phyloP scores from a whole-genome alignment of 1,140 invertebrate genomes.

The Aphis craccivora region DNA sequence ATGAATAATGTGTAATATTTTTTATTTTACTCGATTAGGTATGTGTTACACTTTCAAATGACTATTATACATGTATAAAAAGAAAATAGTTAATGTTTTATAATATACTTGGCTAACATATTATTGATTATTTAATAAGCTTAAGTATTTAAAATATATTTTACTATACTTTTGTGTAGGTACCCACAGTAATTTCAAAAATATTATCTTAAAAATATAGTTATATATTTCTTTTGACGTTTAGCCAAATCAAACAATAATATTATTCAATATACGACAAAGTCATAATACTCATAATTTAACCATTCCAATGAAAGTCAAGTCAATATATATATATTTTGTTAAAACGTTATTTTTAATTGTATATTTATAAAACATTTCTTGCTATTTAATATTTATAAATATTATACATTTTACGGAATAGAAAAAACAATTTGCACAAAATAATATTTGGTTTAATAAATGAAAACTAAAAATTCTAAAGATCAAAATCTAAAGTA shows the following conservation, averaged over 20 bases:
- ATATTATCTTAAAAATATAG: neutral
- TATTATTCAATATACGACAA: neutral
- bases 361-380: constrained; percentile 11
- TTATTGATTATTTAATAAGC: neutral
- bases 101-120: neutral
- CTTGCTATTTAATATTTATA: neutral
- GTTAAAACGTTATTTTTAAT: too few species aligned
- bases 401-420: neutral
- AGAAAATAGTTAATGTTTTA: neutral
- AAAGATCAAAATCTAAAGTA: neutral
- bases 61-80: neutral
- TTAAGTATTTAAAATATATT: neutral
- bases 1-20: neutral
- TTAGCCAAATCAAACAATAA: constrained; percentile 16
- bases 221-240: neutral
- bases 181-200: neutral
- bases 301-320: constrained; percentile 24
- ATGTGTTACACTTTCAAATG: neutral
- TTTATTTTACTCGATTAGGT: neutral
- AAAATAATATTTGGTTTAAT: constrained; percentile 32
- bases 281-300: constrained; percentile 13
- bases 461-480: neutral
- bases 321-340: constrained; percentile 29
- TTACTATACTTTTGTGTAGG: neutral
- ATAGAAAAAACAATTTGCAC: neutral